These are phyloP conservation scores for Creontiades dilutus DNA, from an alignment of 2,888 invertebrate species.

Conservation along the genomic window DNA sequence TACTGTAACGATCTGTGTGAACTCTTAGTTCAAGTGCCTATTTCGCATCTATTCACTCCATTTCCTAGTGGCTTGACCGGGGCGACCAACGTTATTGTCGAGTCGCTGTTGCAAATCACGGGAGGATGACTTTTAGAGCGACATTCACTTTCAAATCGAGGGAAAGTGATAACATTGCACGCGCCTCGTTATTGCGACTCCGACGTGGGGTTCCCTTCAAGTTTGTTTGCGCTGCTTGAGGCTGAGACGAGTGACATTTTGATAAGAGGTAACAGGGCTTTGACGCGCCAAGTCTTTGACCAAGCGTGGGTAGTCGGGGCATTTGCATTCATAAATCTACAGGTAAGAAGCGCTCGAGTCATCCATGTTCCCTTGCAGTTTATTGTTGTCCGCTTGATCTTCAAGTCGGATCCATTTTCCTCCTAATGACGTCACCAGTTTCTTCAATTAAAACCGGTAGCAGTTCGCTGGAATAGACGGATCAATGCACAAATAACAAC, in stretches of 20 bases:
- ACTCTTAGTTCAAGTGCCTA: neutral
- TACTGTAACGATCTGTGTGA: too few species aligned
- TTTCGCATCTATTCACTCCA: neutral
- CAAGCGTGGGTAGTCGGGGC: slow-evolving; percentile 14
- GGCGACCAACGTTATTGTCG: neutral
- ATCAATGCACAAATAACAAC: too few species aligned
- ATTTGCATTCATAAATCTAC: slow-evolving; percentile 8
- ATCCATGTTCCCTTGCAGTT: neutral
- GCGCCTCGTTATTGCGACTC: slow-evolving; percentile 22
- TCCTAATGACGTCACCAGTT: too few species aligned
- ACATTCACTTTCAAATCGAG: slow-evolving; percentile 25
- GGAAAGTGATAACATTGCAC: slow-evolving; percentile 42
- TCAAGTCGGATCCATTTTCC: too few species aligned
- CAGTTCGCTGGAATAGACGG: too few species aligned
- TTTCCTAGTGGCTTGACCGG: neutral
- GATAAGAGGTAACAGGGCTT: neutral
- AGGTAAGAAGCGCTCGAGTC: neutral
- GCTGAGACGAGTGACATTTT: neutral
- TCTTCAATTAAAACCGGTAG: too few species aligned
- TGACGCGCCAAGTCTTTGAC: neutral
- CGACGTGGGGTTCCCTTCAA: neutral
- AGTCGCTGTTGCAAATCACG: slow-evolving; percentile 4
- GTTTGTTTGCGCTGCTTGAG: neutral
- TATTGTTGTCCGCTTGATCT: too few species aligned
- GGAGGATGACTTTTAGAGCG: slow-evolving; percentile 24